Evolutionary conservation across 2,797 vertebrate genomes (phyloP), one percentile per base, ranked within the genome.

Genomic region (Acanthis flammea): DNA sequence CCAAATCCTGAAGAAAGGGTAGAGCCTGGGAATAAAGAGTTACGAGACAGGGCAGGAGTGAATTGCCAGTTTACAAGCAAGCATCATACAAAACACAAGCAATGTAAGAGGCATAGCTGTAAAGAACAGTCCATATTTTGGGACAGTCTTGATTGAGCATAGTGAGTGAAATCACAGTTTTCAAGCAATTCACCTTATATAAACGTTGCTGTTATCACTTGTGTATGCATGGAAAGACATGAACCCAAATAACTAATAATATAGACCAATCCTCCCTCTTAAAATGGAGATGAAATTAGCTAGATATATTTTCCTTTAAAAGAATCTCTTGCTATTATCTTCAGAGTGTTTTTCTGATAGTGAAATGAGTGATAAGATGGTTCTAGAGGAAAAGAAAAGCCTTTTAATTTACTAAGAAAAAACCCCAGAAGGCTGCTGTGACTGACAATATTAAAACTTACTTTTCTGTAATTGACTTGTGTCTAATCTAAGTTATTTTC

Each of bases 391-490:
- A 96, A 93, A 94, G 83, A 57, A 85, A 93, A 95, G 85, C 74
- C 83, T 94, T 96, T 96, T 94, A 94, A 96, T 96, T 93, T 94
- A 88, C 71, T 90, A 61, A 90, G 72, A 72, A 88, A 96, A 96
- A 94, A 44, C 60, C 91, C 89, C 94, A 93, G 85, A 92, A 96
- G 92, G 95, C 94, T 92, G 41, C 83, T 88, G 72, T 86, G 94
- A 87, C 87, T 93, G 68, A 60, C 79, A 94, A 89, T 97, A 95
- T 95, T 96, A 96, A 96, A 96, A 91, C 74, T 94, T 72, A 66
- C 77, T 84, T 77, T 41, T 82, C 94, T 88, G 89, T 94, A 97
- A 95, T 94, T 96, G 91, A 95, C 85, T 96, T 95, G 57, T 67
- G 50, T 94, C 83, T 95, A 77, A 86, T 92, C 94, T 95, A 89